Percentiles rank a stretch among this genome's conserved stretches.
Conservation (phyloP, 92 coral and sea anemone genomes). For the Epizoanthus fatuus region DNA sequence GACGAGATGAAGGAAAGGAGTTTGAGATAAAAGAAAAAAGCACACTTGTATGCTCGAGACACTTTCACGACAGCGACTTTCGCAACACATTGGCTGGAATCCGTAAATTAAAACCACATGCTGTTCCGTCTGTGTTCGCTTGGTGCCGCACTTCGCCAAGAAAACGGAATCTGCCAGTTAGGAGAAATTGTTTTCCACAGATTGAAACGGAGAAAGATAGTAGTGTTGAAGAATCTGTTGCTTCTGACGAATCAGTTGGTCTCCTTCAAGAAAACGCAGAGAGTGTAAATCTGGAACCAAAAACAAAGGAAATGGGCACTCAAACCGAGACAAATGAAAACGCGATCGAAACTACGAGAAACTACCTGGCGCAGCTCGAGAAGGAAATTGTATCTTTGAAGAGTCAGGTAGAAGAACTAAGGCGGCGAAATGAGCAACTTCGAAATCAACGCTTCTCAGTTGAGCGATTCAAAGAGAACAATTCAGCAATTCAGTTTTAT, state of each 20-base stretch:
- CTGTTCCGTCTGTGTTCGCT: not conserved
- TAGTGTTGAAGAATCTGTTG: not conserved
- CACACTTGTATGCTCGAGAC: not conserved
- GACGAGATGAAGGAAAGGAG: conserved; percentile 26
- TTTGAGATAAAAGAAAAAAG: not conserved
- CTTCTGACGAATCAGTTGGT: not conserved
- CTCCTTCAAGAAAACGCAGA: too few relatives aligned
- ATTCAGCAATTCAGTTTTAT: too few relatives aligned
- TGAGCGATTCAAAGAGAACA: too few relatives aligned
- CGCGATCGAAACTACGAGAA: not conserved
- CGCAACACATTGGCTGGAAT: too few relatives aligned
- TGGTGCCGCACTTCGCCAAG: not conserved
- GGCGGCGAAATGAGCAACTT: too few relatives aligned
- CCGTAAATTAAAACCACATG: too few relatives aligned
- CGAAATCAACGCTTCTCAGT: too few relatives aligned
- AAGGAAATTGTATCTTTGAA: too few relatives aligned
- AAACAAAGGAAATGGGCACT: not conserved
- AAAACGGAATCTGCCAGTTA: not conserved
- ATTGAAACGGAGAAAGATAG: not conserved
- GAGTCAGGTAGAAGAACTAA: too few relatives aligned
- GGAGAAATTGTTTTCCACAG: not conserved
- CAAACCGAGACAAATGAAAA: not conserved
- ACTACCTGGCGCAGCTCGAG: too few relatives aligned
- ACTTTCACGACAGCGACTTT: too few relatives aligned
- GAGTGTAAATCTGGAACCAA: not conserved